These are phyloP conservation scores for Nesidiocoris tenuis DNA, from an alignment of 2,888 invertebrate species.

Conservation along the genomic window DNA sequence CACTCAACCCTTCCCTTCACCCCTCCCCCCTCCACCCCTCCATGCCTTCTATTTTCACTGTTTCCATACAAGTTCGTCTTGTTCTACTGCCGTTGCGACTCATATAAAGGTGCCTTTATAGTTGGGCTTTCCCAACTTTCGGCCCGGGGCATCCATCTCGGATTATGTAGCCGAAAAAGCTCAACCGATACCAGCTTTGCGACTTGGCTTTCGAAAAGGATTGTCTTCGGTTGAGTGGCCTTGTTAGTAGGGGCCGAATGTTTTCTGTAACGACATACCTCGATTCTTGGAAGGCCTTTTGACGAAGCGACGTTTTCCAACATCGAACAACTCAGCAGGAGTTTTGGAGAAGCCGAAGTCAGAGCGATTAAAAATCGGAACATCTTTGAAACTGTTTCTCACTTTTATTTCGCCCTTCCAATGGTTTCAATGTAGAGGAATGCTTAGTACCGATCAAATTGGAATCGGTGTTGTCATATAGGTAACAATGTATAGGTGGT, in stretches of 20 bases:
- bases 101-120: background rate
- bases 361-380: too few relatives aligned
- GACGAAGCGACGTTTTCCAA: too few relatives aligned
- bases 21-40: background rate
- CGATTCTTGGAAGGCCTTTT: too few relatives aligned
- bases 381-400: too few relatives aligned
- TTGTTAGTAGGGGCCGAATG: background rate
- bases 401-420: too few relatives aligned
- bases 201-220: background rate
- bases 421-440: too few relatives aligned
- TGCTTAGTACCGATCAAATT: too few relatives aligned
- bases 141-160: background rate
- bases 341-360: too few relatives aligned
- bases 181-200: background rate
- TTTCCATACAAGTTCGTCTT: background rate
- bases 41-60: background rate
- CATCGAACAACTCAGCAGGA: too few relatives aligned
- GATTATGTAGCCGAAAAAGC: background rate
- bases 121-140: background rate
- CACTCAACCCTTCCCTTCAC: background rate
- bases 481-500: too few relatives aligned
- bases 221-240: background rate
- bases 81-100: background rate
- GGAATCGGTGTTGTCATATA: too few relatives aligned
- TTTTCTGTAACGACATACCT: background rate